Conservation (phyloP, 92 coral and sea anemone species). For the Epizoanthus fatuus region DNA sequence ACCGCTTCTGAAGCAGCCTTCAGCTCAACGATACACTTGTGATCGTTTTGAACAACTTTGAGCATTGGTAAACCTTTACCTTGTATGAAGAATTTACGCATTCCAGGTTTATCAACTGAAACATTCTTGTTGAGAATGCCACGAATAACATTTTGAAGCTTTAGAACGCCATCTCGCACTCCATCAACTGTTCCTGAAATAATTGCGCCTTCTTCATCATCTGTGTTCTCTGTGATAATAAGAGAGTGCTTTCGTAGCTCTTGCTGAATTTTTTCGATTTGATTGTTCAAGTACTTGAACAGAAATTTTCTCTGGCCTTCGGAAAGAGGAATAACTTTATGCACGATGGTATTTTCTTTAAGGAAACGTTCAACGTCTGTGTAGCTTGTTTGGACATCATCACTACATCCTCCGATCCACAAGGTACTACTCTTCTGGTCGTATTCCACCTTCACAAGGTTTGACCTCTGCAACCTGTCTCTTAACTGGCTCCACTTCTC, state of each 20-base stretch:
- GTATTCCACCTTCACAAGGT: no score
- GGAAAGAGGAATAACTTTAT: conserved; percentile 23
- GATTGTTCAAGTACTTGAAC: conserved; percentile 26
- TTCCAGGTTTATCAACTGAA: conserved; percentile 74
- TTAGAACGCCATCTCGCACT: conserved; percentile 27
- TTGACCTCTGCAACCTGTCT: background rate
- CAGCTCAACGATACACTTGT: conserved; percentile 58
- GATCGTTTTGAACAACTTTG: conserved; percentile 30
- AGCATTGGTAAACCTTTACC: conserved; percentile 43
- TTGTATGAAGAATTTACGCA: conserved; percentile 62
- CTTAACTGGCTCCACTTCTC: conserved; percentile 64
- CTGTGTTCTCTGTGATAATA: conserved; percentile 16
- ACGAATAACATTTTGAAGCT: conserved; percentile 35
- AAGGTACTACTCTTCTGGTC: conserved; percentile 10
- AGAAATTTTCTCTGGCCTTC: conserved; percentile 59
- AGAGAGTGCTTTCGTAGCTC: conserved; percentile 42
- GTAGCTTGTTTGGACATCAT: conserved; percentile 43
- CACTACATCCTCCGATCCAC: conserved; percentile 64
- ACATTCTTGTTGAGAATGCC: conserved; percentile 28
- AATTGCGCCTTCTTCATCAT: conserved; percentile 41
- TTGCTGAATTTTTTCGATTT: conserved; percentile 48
- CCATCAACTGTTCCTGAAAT: conserved; percentile 82
- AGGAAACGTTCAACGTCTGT: conserved; percentile 55
- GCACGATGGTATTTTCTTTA: conserved; percentile 71
- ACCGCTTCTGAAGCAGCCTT: background rate